phyloP scores from a whole-genome alignment of 2,797 vertebrate species.

The Gobionotothen gibberifrons region DNA sequence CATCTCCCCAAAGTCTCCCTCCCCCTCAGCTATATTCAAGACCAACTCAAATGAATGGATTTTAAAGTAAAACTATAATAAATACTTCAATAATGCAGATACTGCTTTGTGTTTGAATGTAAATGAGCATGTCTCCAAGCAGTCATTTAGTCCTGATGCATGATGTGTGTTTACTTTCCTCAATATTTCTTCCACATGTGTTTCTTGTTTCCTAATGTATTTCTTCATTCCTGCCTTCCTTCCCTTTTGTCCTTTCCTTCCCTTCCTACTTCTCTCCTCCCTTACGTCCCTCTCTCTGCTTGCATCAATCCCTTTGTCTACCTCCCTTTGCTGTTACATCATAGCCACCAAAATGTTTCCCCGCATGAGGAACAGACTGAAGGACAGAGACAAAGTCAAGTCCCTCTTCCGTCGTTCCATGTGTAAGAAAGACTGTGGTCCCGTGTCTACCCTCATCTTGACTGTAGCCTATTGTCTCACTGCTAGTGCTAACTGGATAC shows the following conservation, averaged over 20 bases:
- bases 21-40: not conserved
- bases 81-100: not conserved
- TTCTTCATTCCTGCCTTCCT: constrained; percentile 41
- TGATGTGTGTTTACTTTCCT: constrained; percentile 53
- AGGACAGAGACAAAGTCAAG: constrained; percentile 97
- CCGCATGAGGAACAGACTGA: constrained; percentile 96
- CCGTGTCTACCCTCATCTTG: constrained; percentile 23
- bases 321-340: constrained; percentile 81
- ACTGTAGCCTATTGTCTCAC: constrained; percentile 35
- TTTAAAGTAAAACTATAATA: constrained; percentile 10
- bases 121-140: constrained; percentile 11
- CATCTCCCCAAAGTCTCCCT: not conserved
- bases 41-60: constrained; percentile 18
- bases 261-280: constrained; percentile 42
- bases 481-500: constrained; percentile 36
- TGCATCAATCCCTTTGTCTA: constrained; percentile 70
- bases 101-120: not conserved
- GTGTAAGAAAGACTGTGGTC: constrained; percentile 75
- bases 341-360: constrained; percentile 94
- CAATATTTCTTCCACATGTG: constrained; percentile 63
- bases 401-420: constrained; percentile 80
- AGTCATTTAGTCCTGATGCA: constrained; percentile 38
- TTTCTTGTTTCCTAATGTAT: constrained; percentile 50
- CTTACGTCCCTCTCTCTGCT: constrained; percentile 12
- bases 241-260: constrained; percentile 33